Evolutionary conservation across 1,140 invertebrate genomes (phyloP).

Genomic region (Diabrotica virgifera): DNA sequence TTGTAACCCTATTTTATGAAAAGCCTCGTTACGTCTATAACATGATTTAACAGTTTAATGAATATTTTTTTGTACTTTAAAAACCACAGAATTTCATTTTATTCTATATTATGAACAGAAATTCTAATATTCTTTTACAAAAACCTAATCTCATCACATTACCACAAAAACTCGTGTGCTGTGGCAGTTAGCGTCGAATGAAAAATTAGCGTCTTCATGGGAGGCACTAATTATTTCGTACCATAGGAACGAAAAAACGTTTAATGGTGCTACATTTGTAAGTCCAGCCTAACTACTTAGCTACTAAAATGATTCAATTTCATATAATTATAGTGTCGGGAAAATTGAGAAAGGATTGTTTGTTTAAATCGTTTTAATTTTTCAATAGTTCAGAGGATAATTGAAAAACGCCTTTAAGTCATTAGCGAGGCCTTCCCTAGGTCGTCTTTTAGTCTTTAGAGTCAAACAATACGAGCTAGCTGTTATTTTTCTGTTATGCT

Average conservation of each 20-base stretch:
- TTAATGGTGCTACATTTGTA: background rate
- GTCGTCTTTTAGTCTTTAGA: too few relatives aligned
- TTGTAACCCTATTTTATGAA: too few relatives aligned
- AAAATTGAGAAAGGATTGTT: background rate
- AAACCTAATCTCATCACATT: too few relatives aligned
- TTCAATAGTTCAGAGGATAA: background rate
- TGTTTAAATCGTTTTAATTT: background rate
- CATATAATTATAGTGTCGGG: background rate
- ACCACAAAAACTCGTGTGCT: too few relatives aligned
- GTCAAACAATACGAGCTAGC: too few relatives aligned
- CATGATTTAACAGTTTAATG: too few relatives aligned
- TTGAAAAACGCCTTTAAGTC: constrained; percentile 2
- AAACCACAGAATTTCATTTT: too few relatives aligned
- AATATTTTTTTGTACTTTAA: too few relatives aligned
- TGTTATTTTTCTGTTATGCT: too few relatives aligned
- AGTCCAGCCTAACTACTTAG: background rate
- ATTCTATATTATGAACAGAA: too few relatives aligned
- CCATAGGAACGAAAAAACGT: background rate
- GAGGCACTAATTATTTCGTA: background rate
- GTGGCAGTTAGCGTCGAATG: background rate
- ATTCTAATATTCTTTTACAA: too few relatives aligned
- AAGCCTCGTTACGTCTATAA: too few relatives aligned
- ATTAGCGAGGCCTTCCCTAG: background rate
- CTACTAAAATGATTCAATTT: constrained; percentile 3
- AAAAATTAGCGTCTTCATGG: background rate